These are phyloP conservation scores for Sinodicranocentrus sp. DNA, from an alignment of 2,888 invertebrate species.

Conservation along the genomic window DNA sequence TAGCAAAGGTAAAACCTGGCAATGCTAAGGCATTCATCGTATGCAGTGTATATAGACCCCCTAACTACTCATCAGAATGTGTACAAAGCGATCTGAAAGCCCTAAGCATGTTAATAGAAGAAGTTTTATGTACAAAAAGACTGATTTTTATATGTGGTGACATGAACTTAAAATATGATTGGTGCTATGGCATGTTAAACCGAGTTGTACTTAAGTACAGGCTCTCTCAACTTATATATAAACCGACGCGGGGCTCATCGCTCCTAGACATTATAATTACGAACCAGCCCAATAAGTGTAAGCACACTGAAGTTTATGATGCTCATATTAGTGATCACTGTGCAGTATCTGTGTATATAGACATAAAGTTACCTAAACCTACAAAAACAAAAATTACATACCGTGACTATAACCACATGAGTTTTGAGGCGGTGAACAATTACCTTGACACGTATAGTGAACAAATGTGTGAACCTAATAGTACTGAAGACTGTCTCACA, in stretches of 20 bases:
- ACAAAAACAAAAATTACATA: not conserved
- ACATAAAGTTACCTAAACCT: not conserved
- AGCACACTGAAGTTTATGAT: not conserved
- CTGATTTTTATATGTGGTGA: not conserved
- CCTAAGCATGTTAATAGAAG: not conserved
- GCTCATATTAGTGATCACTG: not conserved
- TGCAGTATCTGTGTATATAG: not conserved
- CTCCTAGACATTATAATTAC: conserved; percentile 26
- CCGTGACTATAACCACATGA: not conserved
- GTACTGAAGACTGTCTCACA: too few species aligned
- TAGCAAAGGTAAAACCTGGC: not conserved
- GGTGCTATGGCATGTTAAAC: not conserved
- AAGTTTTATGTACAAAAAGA: not conserved
- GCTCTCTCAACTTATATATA: not conserved
- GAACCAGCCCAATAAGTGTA: not conserved
- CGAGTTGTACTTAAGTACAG: not conserved
- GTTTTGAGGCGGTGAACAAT: not conserved
- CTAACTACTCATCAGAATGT: not conserved
- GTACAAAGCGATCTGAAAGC: not conserved
- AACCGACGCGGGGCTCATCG: not conserved
- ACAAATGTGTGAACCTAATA: not conserved
- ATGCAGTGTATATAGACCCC: conserved; percentile 3
- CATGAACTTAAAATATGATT: not conserved
- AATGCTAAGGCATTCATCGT: not conserved
- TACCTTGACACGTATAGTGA: not conserved